Base-by-base conservation (phyloP, 2,888 invertebrate genomes). In the Epinotia bilunana region DNA sequence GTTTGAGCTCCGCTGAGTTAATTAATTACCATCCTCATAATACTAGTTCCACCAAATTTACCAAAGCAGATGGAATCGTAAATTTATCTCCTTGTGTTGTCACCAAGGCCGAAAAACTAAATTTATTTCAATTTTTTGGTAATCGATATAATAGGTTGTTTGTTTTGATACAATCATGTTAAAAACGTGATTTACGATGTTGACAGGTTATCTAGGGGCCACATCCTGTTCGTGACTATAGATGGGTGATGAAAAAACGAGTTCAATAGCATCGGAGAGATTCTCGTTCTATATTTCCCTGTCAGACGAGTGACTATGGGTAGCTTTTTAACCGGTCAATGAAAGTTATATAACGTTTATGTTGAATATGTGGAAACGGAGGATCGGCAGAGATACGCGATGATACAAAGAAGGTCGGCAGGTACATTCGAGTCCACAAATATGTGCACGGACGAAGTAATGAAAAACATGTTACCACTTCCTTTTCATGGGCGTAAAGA, bases 1-100 rank as follows among this genome's bases (percentile, higher is more conserved):
- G 77, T 82, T 83, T 83, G 81, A 79, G 82, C 79, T 79, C 60
- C 80, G 20, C 60, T 78, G 76, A 49, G 57, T 79, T 67, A 83
- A 84, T 80, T 82, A 82, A 81, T 81, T 77, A 80, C 57, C 71
- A 77, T 76, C 71, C 64, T 74, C 77, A 77, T 78, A 76, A 76
- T 77, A 77, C 77, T 68, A 68, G 76, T 72, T 73, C 76, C 46
- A 67, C 65, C 61, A 67, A 72, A 75, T 62, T 72, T 65, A 72
- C 62, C 61, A 49, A 72, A 72, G 61, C 33, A 75, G 71, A 75
- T 67, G 53, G 55, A 65, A 72, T 62, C 67, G n/a, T 67, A 74
- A 60, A 67, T 75, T 43, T 67, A 75, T 75, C 75, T 67, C 46
- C 63, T 33, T 61, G 33, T 77, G 43, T 43, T 77, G 78, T 80